Conservation (phyloP, 37 sponge, comb jelly and placozoan species). For the Cladorhizidae sp. region DNA sequence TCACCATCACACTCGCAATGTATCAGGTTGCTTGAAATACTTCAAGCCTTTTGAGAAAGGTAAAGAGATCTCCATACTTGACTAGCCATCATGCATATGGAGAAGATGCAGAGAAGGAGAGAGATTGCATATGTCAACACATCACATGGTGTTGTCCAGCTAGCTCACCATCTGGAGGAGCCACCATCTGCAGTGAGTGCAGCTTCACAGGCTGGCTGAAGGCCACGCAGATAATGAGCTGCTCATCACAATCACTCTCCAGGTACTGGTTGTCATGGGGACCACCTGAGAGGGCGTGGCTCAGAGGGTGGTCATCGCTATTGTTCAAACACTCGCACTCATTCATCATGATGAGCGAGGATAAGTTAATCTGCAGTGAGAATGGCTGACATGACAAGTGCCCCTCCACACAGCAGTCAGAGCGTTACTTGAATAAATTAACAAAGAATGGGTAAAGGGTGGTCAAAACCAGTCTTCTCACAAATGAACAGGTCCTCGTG, state of each 20-base stretch:
- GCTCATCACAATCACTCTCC: constrained; percentile 94
- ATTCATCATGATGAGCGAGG: constrained; percentile 53
- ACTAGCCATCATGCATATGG: too few species aligned
- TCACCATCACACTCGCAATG: too few species aligned
- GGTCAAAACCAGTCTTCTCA: too few species aligned
- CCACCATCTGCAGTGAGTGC: constrained; percentile 71
- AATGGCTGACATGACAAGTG: background rate
- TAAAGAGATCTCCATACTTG: too few species aligned
- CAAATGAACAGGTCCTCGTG: too few species aligned
- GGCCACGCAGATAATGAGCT: constrained; percentile 66
- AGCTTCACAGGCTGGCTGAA: constrained; percentile 83
- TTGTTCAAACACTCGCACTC: constrained; percentile 95
- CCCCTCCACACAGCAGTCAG: too few species aligned
- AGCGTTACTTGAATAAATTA: too few species aligned
- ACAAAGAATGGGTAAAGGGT: too few species aligned
- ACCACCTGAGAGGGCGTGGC: constrained; percentile 22
- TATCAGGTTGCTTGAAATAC: too few species aligned
- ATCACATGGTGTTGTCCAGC: background rate
- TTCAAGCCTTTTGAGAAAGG: too few species aligned
- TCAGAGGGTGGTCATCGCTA: constrained; percentile 77
- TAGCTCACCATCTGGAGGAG: constrained; percentile 59
- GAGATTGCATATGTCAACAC: background rate
- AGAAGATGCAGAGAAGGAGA: too few species aligned
- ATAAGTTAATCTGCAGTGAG: constrained; percentile 40
- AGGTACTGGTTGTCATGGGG: constrained; percentile 40